Conservation (phyloP, 2,888 invertebrate species). For the Cheilosia variabilis region DNA sequence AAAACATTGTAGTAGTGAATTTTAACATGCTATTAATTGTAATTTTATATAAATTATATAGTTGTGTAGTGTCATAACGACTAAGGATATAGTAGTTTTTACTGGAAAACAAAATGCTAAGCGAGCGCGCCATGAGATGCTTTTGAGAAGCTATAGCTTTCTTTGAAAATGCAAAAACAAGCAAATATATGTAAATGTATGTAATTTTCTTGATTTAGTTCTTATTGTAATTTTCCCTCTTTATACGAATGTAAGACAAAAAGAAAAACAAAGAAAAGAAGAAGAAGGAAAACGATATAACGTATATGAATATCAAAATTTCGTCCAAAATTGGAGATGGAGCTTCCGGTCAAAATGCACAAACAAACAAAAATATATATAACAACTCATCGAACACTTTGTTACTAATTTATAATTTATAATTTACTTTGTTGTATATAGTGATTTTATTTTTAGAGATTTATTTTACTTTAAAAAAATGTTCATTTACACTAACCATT, state of each 20-base stretch:
- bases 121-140: conserved; percentile 35
- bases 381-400: conserved; percentile 37
- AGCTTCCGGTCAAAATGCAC: conserved; percentile 73
- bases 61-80: conserved; percentile 38
- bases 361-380: conserved; percentile 7
- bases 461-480: too few relatives aligned
- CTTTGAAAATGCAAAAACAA: conserved; percentile 13
- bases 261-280: conserved; percentile 15
- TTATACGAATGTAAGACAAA: conserved; percentile 65
- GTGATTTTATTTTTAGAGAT: background rate
- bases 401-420: background rate
- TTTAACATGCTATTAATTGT: conserved; percentile 41
- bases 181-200: conserved; percentile 34
- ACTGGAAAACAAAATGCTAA: conserved; percentile 37
- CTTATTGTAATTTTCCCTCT: conserved; percentile 74
- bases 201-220: conserved; percentile 27
- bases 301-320: conserved; percentile 83
- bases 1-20: background rate
- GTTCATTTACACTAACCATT: too few relatives aligned
- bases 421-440: background rate
- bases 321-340: conserved; percentile 83
- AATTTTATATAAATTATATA: conserved; percentile 54
- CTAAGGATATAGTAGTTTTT: conserved; percentile 39
- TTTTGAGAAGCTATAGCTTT: conserved; percentile 14
- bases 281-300: conserved; percentile 77